These are phyloP conservation scores for Anableps anableps DNA, from an alignment of 2,797 vertebrate species.

Conservation along the genomic window DNA sequence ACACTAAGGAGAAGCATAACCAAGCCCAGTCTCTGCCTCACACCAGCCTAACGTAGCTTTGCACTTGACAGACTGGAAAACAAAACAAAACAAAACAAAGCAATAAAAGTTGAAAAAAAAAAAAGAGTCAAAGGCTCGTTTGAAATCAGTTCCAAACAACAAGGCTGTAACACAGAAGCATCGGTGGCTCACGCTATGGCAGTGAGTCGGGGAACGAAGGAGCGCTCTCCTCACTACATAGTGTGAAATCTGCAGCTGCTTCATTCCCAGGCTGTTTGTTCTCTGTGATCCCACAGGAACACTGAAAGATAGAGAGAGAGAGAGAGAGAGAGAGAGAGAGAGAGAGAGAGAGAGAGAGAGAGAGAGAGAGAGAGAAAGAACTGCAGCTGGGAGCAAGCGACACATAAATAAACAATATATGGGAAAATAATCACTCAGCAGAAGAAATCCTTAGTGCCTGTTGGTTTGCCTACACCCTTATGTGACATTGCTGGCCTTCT, in stretches of 20 bases:
- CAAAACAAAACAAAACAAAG: too few relatives aligned
- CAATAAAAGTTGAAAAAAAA: too few relatives aligned
- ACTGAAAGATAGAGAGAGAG: neutral
- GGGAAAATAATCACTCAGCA: neutral
- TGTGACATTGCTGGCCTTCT: neutral
- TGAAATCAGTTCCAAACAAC: neutral
- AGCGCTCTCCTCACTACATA: neutral
- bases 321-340: neutral
- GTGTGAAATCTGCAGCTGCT: slow-evolving; percentile 2
- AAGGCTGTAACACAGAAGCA: neutral
- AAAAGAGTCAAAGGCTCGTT: neutral
- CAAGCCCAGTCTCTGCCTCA: too few relatives aligned
- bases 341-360: neutral
- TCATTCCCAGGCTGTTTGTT: neutral
- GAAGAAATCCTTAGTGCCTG: neutral
- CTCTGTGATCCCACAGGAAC: neutral
- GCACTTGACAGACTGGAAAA: too few relatives aligned
- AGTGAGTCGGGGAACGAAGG: neutral
- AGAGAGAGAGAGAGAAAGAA: neutral
- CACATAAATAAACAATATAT: neutral
- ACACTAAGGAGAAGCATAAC: too few relatives aligned
- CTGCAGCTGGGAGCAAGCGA: neutral
- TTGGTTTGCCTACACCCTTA: neutral
- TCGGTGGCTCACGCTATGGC: neutral
- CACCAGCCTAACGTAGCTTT: too few relatives aligned